Base-by-base conservation (phyloP, 2,797 vertebrate species). In the Muraenolepis orangiensis region DNA sequence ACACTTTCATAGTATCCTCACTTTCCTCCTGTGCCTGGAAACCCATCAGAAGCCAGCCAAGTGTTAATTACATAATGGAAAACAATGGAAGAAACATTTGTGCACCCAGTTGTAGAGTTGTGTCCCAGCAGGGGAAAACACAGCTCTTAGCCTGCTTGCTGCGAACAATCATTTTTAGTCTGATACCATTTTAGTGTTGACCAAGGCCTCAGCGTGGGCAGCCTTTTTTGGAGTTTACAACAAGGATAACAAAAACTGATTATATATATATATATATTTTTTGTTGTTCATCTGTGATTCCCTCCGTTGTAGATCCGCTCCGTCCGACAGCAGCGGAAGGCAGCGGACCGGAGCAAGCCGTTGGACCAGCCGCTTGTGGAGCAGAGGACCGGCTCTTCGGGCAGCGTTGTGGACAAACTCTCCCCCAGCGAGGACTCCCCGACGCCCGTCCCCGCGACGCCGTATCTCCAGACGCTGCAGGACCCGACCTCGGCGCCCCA, bases 241-340 rank as follows among this genome's bases (percentile, higher is more conserved):
- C 46, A n/a, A n/a, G 6, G 20, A 57, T n/a, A 6, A n/a, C 6
- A 61, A 61, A 61, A 26, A 61, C n/a, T n/a, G n/a, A n/a, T n/a
- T n/a, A n/a, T n/a, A n/a, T n/a, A n/a, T n/a, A n/a, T n/a, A n/a
- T n/a, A n/a, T n/a, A n/a, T n/a, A n/a, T n/a, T n/a, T n/a, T n/a
- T n/a, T n/a, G n/a, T n/a, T n/a, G n/a, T 23, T 61, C 12, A 13
- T 26, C 10, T 23, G 3, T 64, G n/a, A 64, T 26, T 20, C 74
- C n/a, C 72, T 64, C 46, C 73, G 32, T 26, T 18, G 28, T 87
- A 95, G 96, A 94, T 91, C 81, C 94, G 96, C 86, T 94, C 94
- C 0, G 89, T 94, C 71, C 93, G 94, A 79, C 95, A 94, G 87
- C 94, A 94, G 57, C 91, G 95, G 28, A 94, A 94, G 85, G 89